Evolutionary conservation across 2,888 invertebrate species (phyloP).

Genomic region (Hedychridium roseum): DNA sequence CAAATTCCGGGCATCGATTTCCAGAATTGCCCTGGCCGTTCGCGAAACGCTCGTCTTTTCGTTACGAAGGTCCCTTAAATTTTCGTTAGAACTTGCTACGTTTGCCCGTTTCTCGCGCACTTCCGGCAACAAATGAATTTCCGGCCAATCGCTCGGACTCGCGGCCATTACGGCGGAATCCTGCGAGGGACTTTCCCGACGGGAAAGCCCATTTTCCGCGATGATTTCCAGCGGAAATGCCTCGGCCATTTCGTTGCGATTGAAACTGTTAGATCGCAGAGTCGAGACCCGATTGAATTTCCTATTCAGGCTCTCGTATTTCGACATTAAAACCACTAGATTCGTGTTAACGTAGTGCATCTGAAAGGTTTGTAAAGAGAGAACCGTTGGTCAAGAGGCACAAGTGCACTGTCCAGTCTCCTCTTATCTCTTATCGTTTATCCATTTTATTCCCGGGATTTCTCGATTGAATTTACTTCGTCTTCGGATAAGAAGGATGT

Average conservation of each 20-base stretch:
- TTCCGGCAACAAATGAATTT: background rate
- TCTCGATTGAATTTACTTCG: too few relatives aligned
- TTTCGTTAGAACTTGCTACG: background rate
- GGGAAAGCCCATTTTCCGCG: too few relatives aligned
- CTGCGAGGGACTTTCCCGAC: too few relatives aligned
- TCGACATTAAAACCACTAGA: slow-evolving; percentile 43
- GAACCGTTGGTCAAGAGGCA: too few relatives aligned
- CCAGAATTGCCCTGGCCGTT: background rate
- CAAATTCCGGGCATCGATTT: background rate
- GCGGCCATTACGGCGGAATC: too few relatives aligned
- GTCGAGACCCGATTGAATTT: slow-evolving; percentile 34
- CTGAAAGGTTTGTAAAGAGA: slow-evolving; percentile 34
- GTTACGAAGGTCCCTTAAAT: background rate
- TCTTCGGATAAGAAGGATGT: too few relatives aligned
- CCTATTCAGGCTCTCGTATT: slow-evolving; percentile 44
- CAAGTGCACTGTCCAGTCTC: too few relatives aligned
- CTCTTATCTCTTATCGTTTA: too few relatives aligned
- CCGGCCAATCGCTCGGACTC: background rate
- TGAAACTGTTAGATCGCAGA: too few relatives aligned
- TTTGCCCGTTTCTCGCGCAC: background rate
- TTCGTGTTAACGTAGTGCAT: slow-evolving; percentile 46
- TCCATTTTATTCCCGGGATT: too few relatives aligned
- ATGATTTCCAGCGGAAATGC: too few relatives aligned
- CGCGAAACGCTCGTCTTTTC: background rate
- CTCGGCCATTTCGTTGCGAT: too few relatives aligned